phyloP scores from a whole-genome alignment of 1,140 invertebrate genomes.

The Drosophila insularis region DNA sequence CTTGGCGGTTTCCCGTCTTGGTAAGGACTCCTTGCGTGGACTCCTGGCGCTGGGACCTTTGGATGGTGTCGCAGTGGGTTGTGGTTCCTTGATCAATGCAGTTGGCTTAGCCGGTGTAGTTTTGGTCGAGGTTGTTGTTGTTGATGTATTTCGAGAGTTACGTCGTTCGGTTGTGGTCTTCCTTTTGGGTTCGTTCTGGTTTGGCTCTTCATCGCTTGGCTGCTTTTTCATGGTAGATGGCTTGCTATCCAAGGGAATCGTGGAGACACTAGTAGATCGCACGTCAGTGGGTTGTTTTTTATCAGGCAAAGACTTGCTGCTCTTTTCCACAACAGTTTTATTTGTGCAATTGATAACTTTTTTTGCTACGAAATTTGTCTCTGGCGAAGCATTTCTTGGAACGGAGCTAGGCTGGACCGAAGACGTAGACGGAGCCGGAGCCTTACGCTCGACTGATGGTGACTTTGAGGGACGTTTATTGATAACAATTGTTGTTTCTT shows the following conservation, averaged over 20 bases:
- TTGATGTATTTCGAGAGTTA: conserved; percentile 40
- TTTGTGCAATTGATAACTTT: conserved; percentile 57
- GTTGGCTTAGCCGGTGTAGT: conserved; percentile 14
- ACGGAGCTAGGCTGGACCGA: background rate
- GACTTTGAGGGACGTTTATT: conserved; percentile 48
- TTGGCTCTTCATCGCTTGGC: conserved; percentile 21
- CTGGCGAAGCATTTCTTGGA: conserved; percentile 23
- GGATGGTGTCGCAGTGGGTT: conserved; percentile 4
- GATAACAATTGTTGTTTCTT: conserved; percentile 55
- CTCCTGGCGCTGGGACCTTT: conserved; percentile 32
- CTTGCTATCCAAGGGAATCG: background rate
- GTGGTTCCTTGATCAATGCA: conserved; percentile 7
- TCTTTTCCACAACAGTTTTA: conserved; percentile 48
- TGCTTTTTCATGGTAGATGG: background rate
- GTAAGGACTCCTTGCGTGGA: conserved; percentile 57
- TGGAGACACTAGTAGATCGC: background rate
- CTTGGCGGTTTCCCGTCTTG: conserved; percentile 43
- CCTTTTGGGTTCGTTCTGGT: conserved; percentile 32
- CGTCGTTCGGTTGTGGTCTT: conserved; percentile 7
- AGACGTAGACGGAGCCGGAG: background rate
- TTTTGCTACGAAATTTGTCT: conserved; percentile 52
- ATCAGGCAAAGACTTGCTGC: conserved; percentile 11
- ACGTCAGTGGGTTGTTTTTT: background rate
- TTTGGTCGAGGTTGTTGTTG: conserved; percentile 41
- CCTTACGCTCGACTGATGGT: conserved; percentile 28